Percentiles rank a stretch among this genome's conserved stretches.
phyloP scores from a whole-genome alignment of 2,797 vertebrate genomes.

The Cirrhinus molitorella region DNA sequence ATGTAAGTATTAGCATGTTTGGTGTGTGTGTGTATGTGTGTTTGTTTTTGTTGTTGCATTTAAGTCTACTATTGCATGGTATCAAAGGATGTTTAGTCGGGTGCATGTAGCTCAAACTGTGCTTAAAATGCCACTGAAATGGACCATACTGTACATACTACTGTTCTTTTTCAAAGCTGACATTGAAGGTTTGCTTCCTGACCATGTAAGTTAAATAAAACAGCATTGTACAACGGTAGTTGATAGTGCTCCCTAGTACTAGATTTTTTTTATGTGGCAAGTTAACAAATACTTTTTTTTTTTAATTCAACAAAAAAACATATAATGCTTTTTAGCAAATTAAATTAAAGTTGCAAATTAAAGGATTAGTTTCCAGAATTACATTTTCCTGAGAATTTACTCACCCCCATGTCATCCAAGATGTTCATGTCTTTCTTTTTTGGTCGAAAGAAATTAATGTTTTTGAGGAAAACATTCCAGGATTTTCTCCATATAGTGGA shows the following conservation, averaged over 20 bases:
- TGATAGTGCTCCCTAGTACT: not conserved
- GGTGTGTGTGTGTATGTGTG: not conserved
- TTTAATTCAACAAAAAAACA: too few species aligned
- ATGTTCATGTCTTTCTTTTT: too few species aligned
- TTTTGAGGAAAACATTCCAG: too few species aligned
- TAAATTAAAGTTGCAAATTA: too few species aligned
- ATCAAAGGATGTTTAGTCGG: not conserved
- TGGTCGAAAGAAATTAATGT: too few species aligned
- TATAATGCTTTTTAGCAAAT: too few species aligned
- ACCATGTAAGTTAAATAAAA: conserved; percentile 38
- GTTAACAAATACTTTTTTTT: too few species aligned
- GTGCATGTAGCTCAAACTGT: not conserved
- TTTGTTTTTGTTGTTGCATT: not conserved
- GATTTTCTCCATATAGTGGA: too few species aligned
- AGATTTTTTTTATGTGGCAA: not conserved
- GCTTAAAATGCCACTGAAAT: conserved; percentile 23
- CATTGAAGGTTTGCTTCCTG: conserved; percentile 59
- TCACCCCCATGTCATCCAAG: too few species aligned
- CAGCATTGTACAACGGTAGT: not conserved
- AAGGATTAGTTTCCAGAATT: too few species aligned
- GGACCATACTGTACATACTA: not conserved
- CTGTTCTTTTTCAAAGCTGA: conserved; percentile 24
- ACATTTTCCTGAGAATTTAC: too few species aligned
- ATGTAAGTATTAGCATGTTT: conserved; percentile 66
- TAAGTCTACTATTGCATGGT: not conserved